Conservation (phyloP, 2,797 vertebrate genomes). For the Rhabdophis nuchalis region DNA sequence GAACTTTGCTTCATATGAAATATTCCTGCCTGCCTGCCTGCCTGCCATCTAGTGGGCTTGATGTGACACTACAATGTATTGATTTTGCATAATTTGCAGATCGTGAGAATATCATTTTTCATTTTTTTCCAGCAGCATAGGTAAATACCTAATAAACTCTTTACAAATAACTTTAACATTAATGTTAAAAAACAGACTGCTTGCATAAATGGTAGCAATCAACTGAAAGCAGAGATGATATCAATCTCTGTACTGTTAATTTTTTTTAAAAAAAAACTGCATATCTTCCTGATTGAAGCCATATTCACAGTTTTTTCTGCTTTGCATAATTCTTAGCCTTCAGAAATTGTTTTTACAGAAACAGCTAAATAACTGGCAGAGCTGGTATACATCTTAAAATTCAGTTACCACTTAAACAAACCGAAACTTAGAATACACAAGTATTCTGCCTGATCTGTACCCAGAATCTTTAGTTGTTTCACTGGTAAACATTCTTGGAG, state of each 20-base stretch:
- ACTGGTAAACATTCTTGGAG: background rate
- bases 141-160: background rate
- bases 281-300: background rate
- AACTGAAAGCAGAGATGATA: background rate
- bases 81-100: background rate
- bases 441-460: background rate
- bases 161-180: background rate
- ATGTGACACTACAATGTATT: background rate
- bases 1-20: background rate
- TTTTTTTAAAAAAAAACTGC: background rate
- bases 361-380: background rate
- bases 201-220: background rate
- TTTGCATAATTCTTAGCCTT: background rate
- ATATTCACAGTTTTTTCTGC: background rate
- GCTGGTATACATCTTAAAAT: background rate
- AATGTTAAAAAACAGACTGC: background rate
- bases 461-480: background rate
- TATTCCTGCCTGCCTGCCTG: background rate
- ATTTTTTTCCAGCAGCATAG: background rate
- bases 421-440: background rate
- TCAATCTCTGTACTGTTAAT: background rate
- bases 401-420: background rate
- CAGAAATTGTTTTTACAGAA: background rate
- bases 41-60: background rate
- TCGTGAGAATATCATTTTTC: background rate